Evolutionary conservation across 2,797 vertebrate species (phyloP).

Genomic region (Myiotriccus ornatus): DNA sequence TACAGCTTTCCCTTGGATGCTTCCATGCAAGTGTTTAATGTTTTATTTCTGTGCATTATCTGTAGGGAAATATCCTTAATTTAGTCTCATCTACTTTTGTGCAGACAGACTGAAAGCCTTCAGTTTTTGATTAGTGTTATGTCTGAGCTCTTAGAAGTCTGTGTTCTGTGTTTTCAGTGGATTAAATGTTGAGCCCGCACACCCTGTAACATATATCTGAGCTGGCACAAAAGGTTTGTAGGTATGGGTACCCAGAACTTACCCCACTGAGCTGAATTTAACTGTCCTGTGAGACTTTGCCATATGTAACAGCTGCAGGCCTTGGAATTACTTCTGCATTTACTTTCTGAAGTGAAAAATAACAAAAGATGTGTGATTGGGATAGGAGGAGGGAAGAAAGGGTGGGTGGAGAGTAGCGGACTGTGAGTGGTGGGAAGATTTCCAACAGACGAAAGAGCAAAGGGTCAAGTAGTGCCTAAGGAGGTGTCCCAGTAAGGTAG

Average conservation of each 20-base stretch:
- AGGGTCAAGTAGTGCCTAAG: neutral
- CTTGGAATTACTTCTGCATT: neutral
- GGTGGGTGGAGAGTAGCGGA: neutral
- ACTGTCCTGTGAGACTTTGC: neutral
- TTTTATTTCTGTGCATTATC: neutral
- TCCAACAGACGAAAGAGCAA: neutral
- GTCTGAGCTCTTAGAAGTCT: neutral
- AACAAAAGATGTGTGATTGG: neutral
- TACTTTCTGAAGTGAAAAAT: neutral
- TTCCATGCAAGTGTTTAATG: neutral
- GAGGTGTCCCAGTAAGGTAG: neutral
- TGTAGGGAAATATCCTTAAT: neutral
- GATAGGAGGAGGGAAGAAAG: neutral
- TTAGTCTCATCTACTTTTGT: neutral
- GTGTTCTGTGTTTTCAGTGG: neutral
- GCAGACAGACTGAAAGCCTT: neutral
- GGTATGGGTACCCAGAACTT: neutral
- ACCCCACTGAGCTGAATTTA: neutral
- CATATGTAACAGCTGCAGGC: neutral
- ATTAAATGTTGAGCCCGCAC: neutral
- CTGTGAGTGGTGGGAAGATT: neutral
- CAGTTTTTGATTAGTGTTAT: neutral
- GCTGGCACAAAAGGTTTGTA: neutral
- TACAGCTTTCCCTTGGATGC: neutral
- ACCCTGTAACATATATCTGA: neutral